Base-by-base conservation (phyloP, 2,113 vertebrate species). In the Heloderma charlesbogerti region DNA sequence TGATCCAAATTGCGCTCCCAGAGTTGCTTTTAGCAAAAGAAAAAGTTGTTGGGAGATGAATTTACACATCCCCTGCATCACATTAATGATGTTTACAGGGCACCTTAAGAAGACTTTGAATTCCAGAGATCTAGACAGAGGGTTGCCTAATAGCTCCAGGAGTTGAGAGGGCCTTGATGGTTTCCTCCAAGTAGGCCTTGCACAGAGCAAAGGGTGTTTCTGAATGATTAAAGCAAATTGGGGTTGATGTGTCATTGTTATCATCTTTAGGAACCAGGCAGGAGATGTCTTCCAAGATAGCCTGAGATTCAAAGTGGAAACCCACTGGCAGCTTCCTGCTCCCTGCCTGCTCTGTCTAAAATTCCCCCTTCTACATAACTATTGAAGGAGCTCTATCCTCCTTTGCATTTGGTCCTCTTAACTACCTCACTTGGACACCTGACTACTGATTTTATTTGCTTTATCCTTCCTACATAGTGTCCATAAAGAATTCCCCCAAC, bases 401-500 rank as follows among this genome's bases (percentile, higher is more conserved):
- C 6, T 45, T 71, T 86, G 29, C 16, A 34, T 45, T 7, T 88
- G 10, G 20, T 48, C 60, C 22, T 63, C 4, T 40, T 66, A 72
- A n/a, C 12, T 15, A 88, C 31, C 20, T 67, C 43, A 48, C 43
- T 51, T 51, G 29, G 43, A 34, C 34, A n/a, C 27, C 60, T 80
- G 12, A 3, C 6, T 89, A 34, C 48, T 40, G 37, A 9, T 80
- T 89, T 77, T 88, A 93, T 91, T 90, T 83, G 77, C 29, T 10
- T 86, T 77, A 40, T 43, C 29, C 3, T 37, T 22, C 89, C 89
- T 91, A 10, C 80, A 88, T 34, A n/a, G 22, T 80, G 20, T 40
- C 40, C 89, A 95, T 93, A 84, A 94, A 67, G 43, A 29, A 54
- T 88, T 95, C 92, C 93, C 18, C 92, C 31, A 90, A 66, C 18